These are phyloP conservation scores for Ostrea denselamellosa DNA, from an alignment of 1,140 invertebrate genomes.

Conservation along the genomic window DNA sequence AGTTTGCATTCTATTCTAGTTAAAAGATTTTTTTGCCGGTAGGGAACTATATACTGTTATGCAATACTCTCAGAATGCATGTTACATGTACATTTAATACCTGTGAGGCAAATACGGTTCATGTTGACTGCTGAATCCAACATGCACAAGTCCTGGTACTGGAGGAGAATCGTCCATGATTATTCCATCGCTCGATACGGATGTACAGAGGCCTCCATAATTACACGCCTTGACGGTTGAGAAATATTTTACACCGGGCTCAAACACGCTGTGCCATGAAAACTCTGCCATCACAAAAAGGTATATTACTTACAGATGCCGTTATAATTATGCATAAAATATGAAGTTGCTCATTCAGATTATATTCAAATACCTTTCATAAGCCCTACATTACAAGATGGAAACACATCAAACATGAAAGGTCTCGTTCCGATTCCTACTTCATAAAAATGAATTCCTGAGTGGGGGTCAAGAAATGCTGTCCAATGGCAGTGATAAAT, in stretches of 20 bases:
- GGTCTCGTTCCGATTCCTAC: background rate
- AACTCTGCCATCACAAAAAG: background rate
- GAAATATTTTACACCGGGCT: conserved; percentile 41
- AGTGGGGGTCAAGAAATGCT: background rate
- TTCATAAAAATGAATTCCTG: background rate
- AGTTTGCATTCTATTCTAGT: no score
- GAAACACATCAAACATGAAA: background rate
- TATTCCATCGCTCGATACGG: conserved; percentile 53
- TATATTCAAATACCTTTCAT: background rate
- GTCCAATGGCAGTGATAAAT: background rate
- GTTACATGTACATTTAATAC: background rate
- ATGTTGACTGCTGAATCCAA: conserved; percentile 53
- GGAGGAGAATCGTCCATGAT: conserved; percentile 58
- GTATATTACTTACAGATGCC: background rate
- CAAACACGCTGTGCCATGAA: background rate
- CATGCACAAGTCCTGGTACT: conserved; percentile 50
- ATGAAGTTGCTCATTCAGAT: background rate
- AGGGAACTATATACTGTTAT: no score
- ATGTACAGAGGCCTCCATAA: conserved; percentile 51
- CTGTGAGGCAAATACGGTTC: conserved; percentile 41
- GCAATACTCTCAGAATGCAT: no score
- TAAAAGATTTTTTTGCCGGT: no score
- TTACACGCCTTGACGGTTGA: conserved; percentile 55
- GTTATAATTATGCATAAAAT: background rate
- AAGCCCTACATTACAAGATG: background rate